A percentile compares a stretch with the other conserved stretches of the same genome.
Conservation (phyloP, 2,797 vertebrate genomes). For the Oreochromis mossambicus region DNA sequence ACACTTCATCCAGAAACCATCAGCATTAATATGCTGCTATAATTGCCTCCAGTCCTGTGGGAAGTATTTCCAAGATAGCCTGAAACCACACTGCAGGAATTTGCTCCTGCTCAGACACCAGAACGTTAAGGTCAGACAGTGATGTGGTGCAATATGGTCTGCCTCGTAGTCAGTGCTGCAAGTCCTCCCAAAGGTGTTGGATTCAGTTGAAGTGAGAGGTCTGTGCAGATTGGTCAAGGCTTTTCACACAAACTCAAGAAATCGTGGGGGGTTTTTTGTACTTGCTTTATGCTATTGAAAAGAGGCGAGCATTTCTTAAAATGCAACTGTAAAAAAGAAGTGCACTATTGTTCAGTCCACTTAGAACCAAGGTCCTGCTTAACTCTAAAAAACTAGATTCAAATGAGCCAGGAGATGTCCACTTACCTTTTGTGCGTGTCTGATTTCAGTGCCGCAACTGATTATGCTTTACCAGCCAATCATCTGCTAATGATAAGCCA, state of each 20-base stretch:
- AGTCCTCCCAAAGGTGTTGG: background rate
- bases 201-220: background rate
- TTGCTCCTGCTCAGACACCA: background rate
- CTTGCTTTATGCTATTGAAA: background rate
- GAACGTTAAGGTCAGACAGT: background rate
- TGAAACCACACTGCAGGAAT: background rate
- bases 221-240: background rate
- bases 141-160: background rate
- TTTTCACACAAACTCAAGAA: background rate
- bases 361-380: background rate
- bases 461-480: background rate
- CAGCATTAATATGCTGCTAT: background rate
- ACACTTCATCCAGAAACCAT: background rate
- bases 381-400: background rate
- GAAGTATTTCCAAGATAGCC: background rate
- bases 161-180: background rate
- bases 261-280: background rate
- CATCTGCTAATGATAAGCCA: background rate
- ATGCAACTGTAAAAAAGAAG: background rate
- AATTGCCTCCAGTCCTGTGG: background rate
- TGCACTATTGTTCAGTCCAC: background rate
- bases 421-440: background rate
- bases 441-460: background rate
- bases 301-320: background rate
- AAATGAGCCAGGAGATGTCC: background rate